A percentile compares a stretch with the other conserved stretches of the same genome.
Conservation (phyloP, 2,888 invertebrate genomes). For the Myopa testacea region DNA sequence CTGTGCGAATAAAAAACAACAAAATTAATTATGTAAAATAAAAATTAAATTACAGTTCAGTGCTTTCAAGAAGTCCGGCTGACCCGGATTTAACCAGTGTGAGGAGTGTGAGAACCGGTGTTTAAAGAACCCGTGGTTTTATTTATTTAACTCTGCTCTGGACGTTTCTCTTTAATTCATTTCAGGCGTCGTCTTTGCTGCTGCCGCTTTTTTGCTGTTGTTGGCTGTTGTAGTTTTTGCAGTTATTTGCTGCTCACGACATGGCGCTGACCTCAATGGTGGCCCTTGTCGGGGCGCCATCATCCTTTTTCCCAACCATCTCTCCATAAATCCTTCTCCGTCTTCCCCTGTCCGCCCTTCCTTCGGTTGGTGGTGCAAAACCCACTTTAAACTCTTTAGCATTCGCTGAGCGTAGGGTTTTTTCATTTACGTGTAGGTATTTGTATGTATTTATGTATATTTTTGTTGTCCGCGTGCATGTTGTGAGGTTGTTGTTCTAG, state of each 20-base stretch:
- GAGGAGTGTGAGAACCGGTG: too few relatives aligned
- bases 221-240: neutral
- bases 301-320: neutral
- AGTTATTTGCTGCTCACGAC: neutral
- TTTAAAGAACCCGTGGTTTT: neutral
- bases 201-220: neutral
- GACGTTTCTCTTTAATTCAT: neutral
- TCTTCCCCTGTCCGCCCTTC: neutral
- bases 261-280: neutral
- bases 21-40: too few relatives aligned
- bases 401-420: conserved; percentile 5
- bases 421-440: neutral
- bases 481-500: too few relatives aligned
- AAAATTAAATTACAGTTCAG: too few relatives aligned
- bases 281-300: neutral
- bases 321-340: neutral
- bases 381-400: neutral
- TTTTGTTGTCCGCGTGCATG: too few relatives aligned
- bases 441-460: too few relatives aligned
- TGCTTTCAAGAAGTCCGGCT: too few relatives aligned
- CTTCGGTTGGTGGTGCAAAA: neutral
- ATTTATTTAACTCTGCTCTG: neutral
- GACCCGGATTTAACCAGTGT: too few relatives aligned
- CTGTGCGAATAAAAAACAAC: too few relatives aligned
- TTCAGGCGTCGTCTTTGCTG: neutral